A percentile compares a stretch with the other conserved stretches of the same genome.
phyloP scores from a whole-genome alignment of 2,113 vertebrate genomes.

The Otus sunia region DNA sequence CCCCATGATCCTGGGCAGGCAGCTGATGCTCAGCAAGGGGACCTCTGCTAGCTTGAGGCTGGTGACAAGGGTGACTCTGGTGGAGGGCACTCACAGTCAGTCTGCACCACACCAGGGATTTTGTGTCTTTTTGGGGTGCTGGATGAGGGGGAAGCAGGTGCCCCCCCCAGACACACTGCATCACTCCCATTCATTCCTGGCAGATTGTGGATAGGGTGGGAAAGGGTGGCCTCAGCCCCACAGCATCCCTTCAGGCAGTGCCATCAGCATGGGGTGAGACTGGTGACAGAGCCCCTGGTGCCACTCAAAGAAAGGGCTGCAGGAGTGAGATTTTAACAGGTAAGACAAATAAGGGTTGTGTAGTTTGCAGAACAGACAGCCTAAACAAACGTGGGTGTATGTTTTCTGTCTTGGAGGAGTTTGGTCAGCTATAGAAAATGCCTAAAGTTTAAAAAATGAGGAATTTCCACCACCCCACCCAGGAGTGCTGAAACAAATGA shows the following conservation, averaged over 20 bases:
- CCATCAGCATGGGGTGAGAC: neutral
- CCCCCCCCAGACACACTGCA: neutral
- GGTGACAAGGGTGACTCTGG: neutral
- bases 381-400: neutral
- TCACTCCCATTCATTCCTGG: neutral
- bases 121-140: neutral
- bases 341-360: neutral
- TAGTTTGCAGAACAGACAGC: neutral
- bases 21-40: neutral
- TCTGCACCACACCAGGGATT: neutral
- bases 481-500: conserved; percentile 8
- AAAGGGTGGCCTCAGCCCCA: neutral
- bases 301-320: neutral
- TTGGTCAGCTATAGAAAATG: conserved; percentile 15
- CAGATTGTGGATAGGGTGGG: neutral
- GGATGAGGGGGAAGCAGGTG: neutral
- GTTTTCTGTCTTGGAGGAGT: neutral
- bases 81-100: neutral
- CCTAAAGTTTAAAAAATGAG: neutral
- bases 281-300: neutral
- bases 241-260: neutral
- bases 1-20: neutral
- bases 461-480: conserved; percentile 13
- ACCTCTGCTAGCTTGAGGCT: neutral
- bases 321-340: neutral